phyloP scores from a whole-genome alignment of 2,113 vertebrate species.

The Trinectes maculatus region DNA sequence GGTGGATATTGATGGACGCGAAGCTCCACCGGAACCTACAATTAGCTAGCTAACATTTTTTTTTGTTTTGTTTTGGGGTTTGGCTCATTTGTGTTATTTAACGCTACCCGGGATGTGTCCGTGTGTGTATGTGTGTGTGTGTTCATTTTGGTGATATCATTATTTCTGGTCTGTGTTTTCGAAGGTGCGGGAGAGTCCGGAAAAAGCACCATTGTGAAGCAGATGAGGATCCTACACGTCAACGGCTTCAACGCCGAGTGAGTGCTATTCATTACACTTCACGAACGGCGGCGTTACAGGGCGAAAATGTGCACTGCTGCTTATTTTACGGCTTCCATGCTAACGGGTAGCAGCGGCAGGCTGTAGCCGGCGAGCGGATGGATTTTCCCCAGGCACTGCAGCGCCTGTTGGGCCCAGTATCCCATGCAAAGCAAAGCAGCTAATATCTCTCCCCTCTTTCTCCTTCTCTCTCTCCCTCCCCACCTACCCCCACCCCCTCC shows the following conservation, averaged over 20 bases:
- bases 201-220: conserved; percentile 99
- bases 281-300: conserved; percentile 3
- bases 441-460: conserved; percentile 36
- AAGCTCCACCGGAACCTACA: conserved; percentile 43
- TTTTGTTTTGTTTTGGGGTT: no score
- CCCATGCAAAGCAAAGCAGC: conserved; percentile 82
- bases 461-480: background rate
- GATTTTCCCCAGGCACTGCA: conserved; percentile 83
- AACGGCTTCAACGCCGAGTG: conserved; percentile 99
- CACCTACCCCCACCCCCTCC: background rate
- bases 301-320: background rate
- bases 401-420: conserved; percentile 87
- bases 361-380: conserved; percentile 59
- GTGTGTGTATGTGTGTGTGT: background rate
- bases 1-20: conserved; percentile 74
- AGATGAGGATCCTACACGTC: conserved; percentile 98
- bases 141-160: background rate
- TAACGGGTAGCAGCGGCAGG: conserved; percentile 41
- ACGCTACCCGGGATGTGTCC: background rate
- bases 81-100: no score
- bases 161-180: conserved; percentile 63
- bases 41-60: conserved; percentile 47
- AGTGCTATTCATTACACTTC: conserved; percentile 73
- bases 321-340: conserved; percentile 13
- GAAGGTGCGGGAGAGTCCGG: conserved; percentile 98